Evolutionary conservation across 2,797 vertebrate genomes (phyloP).

Genomic region (Sphenopsis melanotis): DNA sequence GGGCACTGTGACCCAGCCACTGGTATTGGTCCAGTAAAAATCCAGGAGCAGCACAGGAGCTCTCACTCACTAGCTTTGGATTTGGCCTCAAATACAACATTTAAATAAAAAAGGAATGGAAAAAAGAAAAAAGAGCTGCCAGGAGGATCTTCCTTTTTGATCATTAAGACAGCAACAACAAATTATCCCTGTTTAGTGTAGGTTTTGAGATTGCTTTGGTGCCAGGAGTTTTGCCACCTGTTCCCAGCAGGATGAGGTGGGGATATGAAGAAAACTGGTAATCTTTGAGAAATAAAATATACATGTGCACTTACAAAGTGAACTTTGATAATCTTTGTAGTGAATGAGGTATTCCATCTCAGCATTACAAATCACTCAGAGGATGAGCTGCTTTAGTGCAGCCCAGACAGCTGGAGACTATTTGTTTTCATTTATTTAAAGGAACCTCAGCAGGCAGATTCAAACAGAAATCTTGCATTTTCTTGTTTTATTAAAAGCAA

Average conservation of each 20-base stretch:
- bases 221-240: constrained; percentile 40
- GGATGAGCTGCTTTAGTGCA: not conserved
- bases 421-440: constrained; percentile 35
- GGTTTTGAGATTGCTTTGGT: constrained; percentile 18
- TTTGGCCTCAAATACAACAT: not conserved
- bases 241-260: constrained; percentile 23
- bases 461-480: not conserved
- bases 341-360: not conserved
- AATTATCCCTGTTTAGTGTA: not conserved
- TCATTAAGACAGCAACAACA: constrained; percentile 6
- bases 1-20: not conserved
- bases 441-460: not conserved
- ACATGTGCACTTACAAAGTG: constrained; percentile 9
- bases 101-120: not conserved
- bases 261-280: not conserved
- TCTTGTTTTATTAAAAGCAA: not conserved
- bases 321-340: constrained; percentile 37
- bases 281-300: constrained; percentile 27
- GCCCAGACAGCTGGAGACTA: not conserved
- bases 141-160: constrained; percentile 6
- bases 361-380: not conserved
- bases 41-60: not conserved
- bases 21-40: not conserved
- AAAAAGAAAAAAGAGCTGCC: not conserved
- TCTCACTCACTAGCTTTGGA: not conserved